Percentiles rank a stretch among this genome's conserved stretches.
These are phyloP conservation scores for Branchipolynoe longqiensis DNA, from an alignment of 2,888 invertebrate species.

Conservation along the genomic window DNA sequence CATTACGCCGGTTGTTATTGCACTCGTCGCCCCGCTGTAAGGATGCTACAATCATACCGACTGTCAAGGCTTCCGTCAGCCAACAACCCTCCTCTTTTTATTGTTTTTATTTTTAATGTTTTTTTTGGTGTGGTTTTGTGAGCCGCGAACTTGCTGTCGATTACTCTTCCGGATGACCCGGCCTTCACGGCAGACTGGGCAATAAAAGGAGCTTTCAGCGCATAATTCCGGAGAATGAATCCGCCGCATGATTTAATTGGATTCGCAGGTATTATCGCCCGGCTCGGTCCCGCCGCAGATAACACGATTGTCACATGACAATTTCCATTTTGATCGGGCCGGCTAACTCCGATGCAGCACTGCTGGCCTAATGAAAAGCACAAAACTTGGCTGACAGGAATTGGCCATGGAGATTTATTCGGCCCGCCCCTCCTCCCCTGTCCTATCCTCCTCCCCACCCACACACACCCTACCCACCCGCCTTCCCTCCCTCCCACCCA, in stretches of 20 bases:
- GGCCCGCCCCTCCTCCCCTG: too few relatives aligned
- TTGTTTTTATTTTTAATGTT: too few relatives aligned
- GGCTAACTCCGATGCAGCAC: conserved; percentile 36
- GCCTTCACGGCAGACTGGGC: conserved; percentile 11
- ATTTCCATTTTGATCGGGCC: conserved; percentile 46
- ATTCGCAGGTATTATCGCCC: conserved; percentile 40
- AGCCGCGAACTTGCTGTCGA: conserved; percentile 2
- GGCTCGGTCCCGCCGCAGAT: conserved; percentile 1
- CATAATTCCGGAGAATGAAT: conserved; percentile 31
- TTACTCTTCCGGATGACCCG: conserved; percentile 18
- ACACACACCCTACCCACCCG: too few relatives aligned
- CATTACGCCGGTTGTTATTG: conserved; percentile 18
- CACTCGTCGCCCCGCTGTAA: conserved; percentile 17
- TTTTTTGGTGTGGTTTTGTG: too few relatives aligned
- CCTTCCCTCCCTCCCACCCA: too few relatives aligned
- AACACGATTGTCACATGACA: conserved; percentile 51
- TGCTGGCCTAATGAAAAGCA: conserved; percentile 13
- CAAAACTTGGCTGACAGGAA: conserved; percentile 47
- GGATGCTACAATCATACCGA: too few relatives aligned
- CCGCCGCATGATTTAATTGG: conserved; percentile 29
- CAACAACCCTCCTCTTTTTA: too few relatives aligned
- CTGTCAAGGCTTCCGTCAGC: too few relatives aligned
- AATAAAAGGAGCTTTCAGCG: conserved; percentile 44
- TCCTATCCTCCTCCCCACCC: too few relatives aligned
- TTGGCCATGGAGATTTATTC: conserved; percentile 47